Evolutionary conservation across 1,140 invertebrate species (phyloP).

Genomic region (Lasioglossum albipes): DNA sequence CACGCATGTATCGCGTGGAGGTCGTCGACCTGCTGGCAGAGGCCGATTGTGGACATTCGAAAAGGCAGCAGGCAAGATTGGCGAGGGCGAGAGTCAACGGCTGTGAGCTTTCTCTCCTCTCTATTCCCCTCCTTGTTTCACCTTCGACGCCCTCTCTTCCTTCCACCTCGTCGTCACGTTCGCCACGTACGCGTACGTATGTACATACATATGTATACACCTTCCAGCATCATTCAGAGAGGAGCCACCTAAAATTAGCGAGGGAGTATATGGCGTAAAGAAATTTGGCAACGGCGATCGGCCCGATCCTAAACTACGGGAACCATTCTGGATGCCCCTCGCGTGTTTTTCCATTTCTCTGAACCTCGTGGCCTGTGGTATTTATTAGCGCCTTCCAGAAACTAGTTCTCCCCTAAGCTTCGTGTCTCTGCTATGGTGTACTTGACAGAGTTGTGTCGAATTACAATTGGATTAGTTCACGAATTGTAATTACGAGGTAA

Average conservation of each 20-base stretch:
- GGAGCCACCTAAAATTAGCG: slow-evolving; percentile 70
- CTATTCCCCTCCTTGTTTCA: neutral
- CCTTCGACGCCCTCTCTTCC: neutral
- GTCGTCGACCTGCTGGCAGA: slow-evolving; percentile 63
- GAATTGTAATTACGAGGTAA: too few species aligned
- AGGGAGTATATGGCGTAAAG: slow-evolving; percentile 65
- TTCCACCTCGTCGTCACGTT: slow-evolving; percentile 36
- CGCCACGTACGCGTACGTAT: slow-evolving; percentile 2
- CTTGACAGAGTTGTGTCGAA: neutral
- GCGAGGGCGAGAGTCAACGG: slow-evolving; percentile 49
- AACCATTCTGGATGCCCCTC: neutral
- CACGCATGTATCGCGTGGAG: slow-evolving; percentile 28
- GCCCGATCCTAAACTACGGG: neutral
- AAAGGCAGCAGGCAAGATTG: slow-evolving; percentile 61
- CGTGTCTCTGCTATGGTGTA: neutral
- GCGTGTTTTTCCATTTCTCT: neutral
- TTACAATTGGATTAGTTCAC: too few species aligned
- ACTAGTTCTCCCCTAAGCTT: neutral
- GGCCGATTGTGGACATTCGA: slow-evolving; percentile 70
- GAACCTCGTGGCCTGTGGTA: neutral
- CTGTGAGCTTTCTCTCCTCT: slow-evolving; percentile 1
- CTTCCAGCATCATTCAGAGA: slow-evolving; percentile 67
- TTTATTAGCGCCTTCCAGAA: neutral
- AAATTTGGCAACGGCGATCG: slow-evolving; percentile 61
- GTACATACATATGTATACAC: slow-evolving; percentile 21